Evolutionary conservation across 2,888 invertebrate species (phyloP), one percentile per base, ranked within the genome.

Genomic region (Synergus umbraculus): DNA sequence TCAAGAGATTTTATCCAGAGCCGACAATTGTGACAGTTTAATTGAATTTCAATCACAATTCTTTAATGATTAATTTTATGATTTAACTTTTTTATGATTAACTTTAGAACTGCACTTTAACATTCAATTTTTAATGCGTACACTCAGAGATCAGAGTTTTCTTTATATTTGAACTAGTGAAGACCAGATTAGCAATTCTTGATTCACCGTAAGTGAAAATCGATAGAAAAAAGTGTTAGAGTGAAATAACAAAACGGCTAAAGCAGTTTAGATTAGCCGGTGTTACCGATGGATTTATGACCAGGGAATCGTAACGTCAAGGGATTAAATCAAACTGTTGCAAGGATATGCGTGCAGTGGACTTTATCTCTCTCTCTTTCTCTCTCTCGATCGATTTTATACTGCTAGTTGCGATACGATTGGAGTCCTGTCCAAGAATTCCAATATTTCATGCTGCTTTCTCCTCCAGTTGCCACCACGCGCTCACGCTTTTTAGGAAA

Each of bases 371-470:
- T 79, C 76, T 76, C 60, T 80, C 63, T 77, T 69, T 46, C 49
- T 29, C 46, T 83, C 63, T n/a, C 29, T 66, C 15, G 18, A 60
- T 78, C 64, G 46, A 83, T 76, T 78, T 79, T 79, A 69, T 69
- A 49, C 69, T 73, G 37, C 54, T 73, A 73, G 73, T 73, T 73
- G 65, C 76, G 78, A 82, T 79, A 67, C 69, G 63, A 63, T 79
- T 60, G 64, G 79, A 69, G 76, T 77, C 78, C 66, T 67, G 78
- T 80, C 82, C 84, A 77, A 82, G 84, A 88, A 87, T 85, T 82
- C 83, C 87, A 83, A 88, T 89, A 88, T 87, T 87, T 88, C 86
- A 83, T 82, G 46, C 79, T n/a, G 77, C 78, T 84, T 73, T 80
- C 81, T 80, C 64, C 66, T 65, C 69, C 69, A 66, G 78, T 80